Base-by-base conservation (phyloP, 2,113 vertebrate species). In the Danionella cerebrum region DNA sequence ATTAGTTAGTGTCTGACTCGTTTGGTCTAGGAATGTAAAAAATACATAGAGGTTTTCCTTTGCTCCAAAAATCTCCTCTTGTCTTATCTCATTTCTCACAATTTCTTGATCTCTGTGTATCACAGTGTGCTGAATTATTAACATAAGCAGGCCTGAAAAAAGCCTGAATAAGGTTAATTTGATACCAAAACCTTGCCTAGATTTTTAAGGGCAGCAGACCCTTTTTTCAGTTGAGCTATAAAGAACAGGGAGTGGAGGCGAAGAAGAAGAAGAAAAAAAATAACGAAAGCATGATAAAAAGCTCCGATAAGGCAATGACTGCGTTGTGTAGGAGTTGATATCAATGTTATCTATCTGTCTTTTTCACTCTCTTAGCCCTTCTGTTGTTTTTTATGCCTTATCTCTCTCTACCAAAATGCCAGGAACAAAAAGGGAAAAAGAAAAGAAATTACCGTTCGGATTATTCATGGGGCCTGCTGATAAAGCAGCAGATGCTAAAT, bases 321-420 rank as follows among this genome's bases (percentile, higher is more conserved):
- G 92, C 90, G 92, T 92, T 93, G 91, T 94, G 92, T 91, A 91
- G 92, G 93, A 94, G 91, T 93, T 89, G 64, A 85, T 95, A 96
- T 94, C 93, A 93, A 87, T 82, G 91, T 94, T 95, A 93, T 94
- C 91, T 94, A 94, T 94, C 91, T 90, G 88, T 88, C 89, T 90
- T 90, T 91, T 92, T 93, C 91, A 89, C 92, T 93, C 89, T 91
- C 87, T 38, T 84, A 92, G 89, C 87, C 89, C 88, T 89, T 90
- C 92, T 94, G 90, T 95, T 96, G 92, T 94, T 95, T 94, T 86
- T 91, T 85, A 87, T 84, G 78, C 86, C 91, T 95, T 95, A 94
- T 95, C 93, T 93, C 74, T 18, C 90, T 86, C 85, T 88, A 91
- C 90, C 93, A 94, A 96, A 96, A 93, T 94, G 93, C 91, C 93